phyloP scores from a whole-genome alignment of 2,888 invertebrate genomes.

The Thalpophila matura region DNA sequence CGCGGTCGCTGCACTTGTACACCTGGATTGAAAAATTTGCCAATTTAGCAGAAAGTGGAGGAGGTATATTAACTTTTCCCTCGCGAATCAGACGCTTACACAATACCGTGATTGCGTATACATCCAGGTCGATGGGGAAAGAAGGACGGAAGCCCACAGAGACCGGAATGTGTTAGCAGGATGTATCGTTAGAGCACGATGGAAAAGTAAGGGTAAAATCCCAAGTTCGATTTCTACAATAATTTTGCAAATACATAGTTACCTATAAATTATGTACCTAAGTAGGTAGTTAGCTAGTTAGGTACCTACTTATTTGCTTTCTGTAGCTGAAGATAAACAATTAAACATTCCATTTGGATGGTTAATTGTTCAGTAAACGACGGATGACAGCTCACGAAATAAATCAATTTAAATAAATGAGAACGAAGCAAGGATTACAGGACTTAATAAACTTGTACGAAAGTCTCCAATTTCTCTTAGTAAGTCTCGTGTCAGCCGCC shows the following conservation, averaged over 20 bases:
- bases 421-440: constrained; percentile 53
- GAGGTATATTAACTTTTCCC: constrained; percentile 42
- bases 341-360: constrained; percentile 6
- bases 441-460: constrained; percentile 59
- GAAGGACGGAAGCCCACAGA: constrained; percentile 25
- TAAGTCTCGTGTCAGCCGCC: constrained; percentile 44
- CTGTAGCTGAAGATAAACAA: too few relatives aligned
- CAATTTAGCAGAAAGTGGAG: constrained; percentile 47
- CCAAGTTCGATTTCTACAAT: constrained; percentile 5
- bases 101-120: constrained; percentile 42
- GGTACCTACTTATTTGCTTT: too few relatives aligned
- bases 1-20: constrained; percentile 34
- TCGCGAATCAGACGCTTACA: constrained; percentile 40
- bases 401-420: constrained; percentile 53
- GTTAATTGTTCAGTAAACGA: constrained; percentile 31
- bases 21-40: constrained; percentile 45
- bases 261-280: constrained; percentile 21
- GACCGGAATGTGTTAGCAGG: constrained; percentile 30
- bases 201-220: constrained; percentile 30
- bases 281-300: too few relatives aligned
- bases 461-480: constrained; percentile 55
- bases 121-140: constrained; percentile 43
- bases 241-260: constrained; percentile 2
- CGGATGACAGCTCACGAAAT: constrained; percentile 45
- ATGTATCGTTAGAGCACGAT: constrained; percentile 21